These are phyloP conservation scores for Eupithecia dodoneata DNA, from an alignment of 2,888 invertebrate genomes.

Conservation along the genomic window DNA sequence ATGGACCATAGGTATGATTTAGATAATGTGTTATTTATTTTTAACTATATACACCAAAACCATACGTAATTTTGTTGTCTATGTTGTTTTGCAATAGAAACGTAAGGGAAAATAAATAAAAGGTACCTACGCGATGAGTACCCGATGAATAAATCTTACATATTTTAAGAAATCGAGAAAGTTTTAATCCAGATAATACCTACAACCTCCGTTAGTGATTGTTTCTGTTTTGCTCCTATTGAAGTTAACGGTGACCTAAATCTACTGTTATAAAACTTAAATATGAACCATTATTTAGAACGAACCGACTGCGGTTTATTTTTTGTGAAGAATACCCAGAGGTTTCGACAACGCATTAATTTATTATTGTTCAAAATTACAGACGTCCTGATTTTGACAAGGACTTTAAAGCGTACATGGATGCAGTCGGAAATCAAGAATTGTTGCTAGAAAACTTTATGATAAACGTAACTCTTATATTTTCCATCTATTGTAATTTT, in stretches of 20 bases:
- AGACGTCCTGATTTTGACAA: slow-evolving; percentile 87
- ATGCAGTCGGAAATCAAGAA: slow-evolving; percentile 88
- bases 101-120: too few species aligned
- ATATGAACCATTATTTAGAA: background rate
- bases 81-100: too few species aligned
- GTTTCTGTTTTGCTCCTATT: too few species aligned
- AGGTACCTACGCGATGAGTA: too few species aligned
- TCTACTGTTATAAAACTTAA: too few species aligned
- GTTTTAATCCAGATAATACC: too few species aligned
- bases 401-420: slow-evolving; percentile 90
- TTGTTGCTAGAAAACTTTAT: slow-evolving; percentile 89
- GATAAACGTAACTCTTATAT: slow-evolving; percentile 72
- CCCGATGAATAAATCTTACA: too few species aligned
- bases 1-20: slow-evolving; percentile 88
- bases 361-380: slow-evolving; percentile 38
- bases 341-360: background rate
- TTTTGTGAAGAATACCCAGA: background rate
- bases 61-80: too few species aligned
- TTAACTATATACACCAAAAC: too few species aligned
- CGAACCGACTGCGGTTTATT: background rate
- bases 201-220: background rate
- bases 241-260: too few species aligned
- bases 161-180: too few species aligned
- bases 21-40: too few species aligned
- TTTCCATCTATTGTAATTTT: slow-evolving; percentile 5